Percentiles rank a stretch among this genome's conserved stretches.
Conservation (phyloP, 2,797 vertebrate species). For the Spondyliosoma cantharus region DNA sequence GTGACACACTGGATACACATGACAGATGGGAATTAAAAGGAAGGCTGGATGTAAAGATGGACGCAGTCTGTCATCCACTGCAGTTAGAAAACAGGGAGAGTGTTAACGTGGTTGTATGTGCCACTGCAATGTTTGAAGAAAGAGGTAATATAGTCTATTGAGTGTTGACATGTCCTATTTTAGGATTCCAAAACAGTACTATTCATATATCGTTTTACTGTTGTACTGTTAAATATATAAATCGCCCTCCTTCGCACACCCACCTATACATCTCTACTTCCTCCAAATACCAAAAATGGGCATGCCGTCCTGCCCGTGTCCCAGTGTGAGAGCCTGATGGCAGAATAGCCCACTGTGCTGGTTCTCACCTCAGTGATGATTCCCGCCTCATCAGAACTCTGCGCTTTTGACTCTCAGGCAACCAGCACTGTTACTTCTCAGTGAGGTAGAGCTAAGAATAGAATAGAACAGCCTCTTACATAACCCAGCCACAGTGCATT, state of each 20-base stretch:
- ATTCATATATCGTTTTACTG: constrained; percentile 57
- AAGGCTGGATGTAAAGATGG: constrained; percentile 38
- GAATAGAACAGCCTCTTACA: constrained; percentile 84
- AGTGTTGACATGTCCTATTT: constrained; percentile 52
- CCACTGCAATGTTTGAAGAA: constrained; percentile 8
- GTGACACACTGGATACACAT: constrained; percentile 43
- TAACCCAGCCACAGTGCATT: constrained; percentile 82
- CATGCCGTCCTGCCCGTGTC: constrained; percentile 67
- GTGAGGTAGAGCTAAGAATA: constrained; percentile 86
- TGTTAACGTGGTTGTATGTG: background rate
- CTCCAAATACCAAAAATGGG: constrained; percentile 74
- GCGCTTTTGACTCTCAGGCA: constrained; percentile 79
- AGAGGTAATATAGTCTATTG: constrained; percentile 1
- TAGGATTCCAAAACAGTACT: constrained; percentile 38
- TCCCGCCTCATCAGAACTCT: constrained; percentile 78
- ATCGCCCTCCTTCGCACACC: constrained; percentile 42
- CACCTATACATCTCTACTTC: constrained; percentile 67
- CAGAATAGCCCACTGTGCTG: constrained; percentile 64
- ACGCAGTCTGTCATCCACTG: constrained; percentile 13
- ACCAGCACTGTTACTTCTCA: constrained; percentile 76
- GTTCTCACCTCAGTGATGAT: constrained; percentile 70
- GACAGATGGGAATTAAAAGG: constrained; percentile 60
- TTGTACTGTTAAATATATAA: constrained; percentile 44
- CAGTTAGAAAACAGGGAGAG: background rate
- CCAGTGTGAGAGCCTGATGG: constrained; percentile 66